Evolutionary conservation across 2,888 invertebrate species (phyloP), one percentile per base, ranked within the genome.

Genomic region (Laothoe populi): DNA sequence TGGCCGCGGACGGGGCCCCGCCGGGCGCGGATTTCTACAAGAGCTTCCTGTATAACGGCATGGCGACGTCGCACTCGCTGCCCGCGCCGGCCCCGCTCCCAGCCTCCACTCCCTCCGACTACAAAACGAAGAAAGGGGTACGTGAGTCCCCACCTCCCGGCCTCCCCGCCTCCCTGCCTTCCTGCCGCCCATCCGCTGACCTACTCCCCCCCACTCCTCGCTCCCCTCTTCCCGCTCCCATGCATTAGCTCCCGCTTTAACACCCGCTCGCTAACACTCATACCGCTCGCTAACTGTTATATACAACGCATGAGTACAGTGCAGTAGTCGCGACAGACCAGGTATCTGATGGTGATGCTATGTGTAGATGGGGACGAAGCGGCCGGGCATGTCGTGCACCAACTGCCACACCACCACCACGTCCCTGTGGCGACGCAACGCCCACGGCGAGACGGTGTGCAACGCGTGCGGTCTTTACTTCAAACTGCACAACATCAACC

Each of bases 401-500:
- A 98, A 98, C 93, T 99, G 99, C 88, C 94, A 95, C 72, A 99
- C 99, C 8, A 95, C 93, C 49, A 96, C 95, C 58, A 99, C 99
- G 38, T 99, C 99, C 10, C 93, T 99, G 70, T 99, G 92, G 92
- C 88, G 92, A 31, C 89, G 91, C 82, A 92, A 92, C 86, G 93
- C 96, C 66, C 94, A 95, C 73, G 99, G 99, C 11, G 99, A 99
- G 87, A 98, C 99, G 0, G 99, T 99, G 38, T 99, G 99, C 92
- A 99, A 99, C 91, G 99, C 99, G 26, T 99, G 99, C 87, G 99
- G 99, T 1, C 95, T 99, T 21, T 99, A 99, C 92, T 99, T 87
- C 93, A 99, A 99, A 89, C 94, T 99, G 72, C 99, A 99, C 87
- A 96, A 95, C 74, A 96, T 98, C 67, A 96, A 96, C 83, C 94